Percentiles rank a stretch among this genome's conserved stretches.
Conservation (phyloP, 2,113 vertebrate genomes). For the Macaca nemestrina region DNA sequence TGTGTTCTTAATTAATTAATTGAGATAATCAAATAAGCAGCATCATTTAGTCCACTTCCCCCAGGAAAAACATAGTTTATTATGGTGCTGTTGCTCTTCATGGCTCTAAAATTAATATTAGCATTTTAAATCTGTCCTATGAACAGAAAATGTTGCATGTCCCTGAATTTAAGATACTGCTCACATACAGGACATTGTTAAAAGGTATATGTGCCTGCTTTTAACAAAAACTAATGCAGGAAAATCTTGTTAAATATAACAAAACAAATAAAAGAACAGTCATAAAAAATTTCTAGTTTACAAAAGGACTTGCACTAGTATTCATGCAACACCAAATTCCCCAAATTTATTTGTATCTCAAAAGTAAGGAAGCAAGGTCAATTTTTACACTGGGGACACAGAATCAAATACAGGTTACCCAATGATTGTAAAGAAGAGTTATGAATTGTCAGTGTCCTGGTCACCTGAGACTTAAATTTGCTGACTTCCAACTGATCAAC, state of each 20-base stretch:
- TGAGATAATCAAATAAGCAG: slow-evolving; percentile 38
- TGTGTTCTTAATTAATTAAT: slow-evolving; percentile 55
- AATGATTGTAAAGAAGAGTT: neutral
- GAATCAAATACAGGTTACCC: neutral
- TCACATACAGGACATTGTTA: neutral
- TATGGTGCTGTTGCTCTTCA: neutral
- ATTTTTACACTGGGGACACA: neutral
- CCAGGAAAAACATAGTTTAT: slow-evolving; percentile 10
- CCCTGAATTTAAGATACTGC: neutral
- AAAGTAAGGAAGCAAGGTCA: slow-evolving; percentile 31
- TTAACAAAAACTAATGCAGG: neutral
- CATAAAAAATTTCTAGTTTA: slow-evolving; percentile 4
- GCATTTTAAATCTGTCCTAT: neutral
- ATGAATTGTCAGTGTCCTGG: neutral
- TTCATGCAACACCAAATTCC: neutral
- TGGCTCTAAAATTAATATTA: neutral
- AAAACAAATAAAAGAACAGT: neutral
- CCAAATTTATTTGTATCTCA: neutral
- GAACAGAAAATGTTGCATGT: neutral
- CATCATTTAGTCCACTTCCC: neutral
- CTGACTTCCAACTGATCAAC: slow-evolving; percentile 19
- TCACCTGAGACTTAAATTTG: neutral
- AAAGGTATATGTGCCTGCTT: neutral
- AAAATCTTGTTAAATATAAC: neutral
- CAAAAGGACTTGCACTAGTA: neutral